A percentile compares a stretch with the other conserved stretches of the same genome.
Conservation (phyloP, 2,113 vertebrate species). For the Coryphaenoides rupestris region DNA sequence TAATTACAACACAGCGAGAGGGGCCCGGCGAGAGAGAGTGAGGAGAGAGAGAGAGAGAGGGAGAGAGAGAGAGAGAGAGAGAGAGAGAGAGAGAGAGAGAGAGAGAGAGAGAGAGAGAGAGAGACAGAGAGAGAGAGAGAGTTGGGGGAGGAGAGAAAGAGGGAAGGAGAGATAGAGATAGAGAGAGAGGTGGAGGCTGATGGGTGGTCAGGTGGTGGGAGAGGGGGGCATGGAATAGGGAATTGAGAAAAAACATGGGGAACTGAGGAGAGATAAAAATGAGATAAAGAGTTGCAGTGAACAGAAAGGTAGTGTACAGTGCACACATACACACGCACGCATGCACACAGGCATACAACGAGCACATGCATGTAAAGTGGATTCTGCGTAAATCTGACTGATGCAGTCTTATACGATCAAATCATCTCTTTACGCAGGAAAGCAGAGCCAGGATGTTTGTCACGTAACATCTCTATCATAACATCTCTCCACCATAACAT, state of each 20-base stretch:
- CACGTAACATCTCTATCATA: too few relatives aligned
- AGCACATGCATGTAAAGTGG: constrained; percentile 1
- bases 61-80: constrained; percentile 8
- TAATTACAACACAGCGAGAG: constrained; percentile 56
- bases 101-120: constrained; percentile 40
- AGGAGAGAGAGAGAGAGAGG: constrained; percentile 19
- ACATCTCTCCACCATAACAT: too few relatives aligned
- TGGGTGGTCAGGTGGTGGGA: too few relatives aligned
- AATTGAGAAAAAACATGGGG: too few relatives aligned
- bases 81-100: constrained; percentile 7
- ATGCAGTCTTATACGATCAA: constrained; percentile 47
- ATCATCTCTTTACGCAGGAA: too few relatives aligned
- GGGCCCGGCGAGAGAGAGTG: constrained; percentile 9
- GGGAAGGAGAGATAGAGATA: too few relatives aligned
- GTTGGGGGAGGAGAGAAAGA: too few relatives aligned
- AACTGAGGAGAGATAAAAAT: constrained; percentile 29
- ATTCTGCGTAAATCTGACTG: constrained; percentile 22
- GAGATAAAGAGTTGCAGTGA: constrained; percentile 36
- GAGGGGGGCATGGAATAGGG: too few relatives aligned
- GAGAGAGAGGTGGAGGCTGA: too few relatives aligned
- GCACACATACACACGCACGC: background rate
- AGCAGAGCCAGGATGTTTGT: too few relatives aligned
- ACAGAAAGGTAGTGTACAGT: constrained; percentile 24
- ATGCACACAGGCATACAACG: background rate
- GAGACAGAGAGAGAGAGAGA: constrained; percentile 31